phyloP scores from a whole-genome alignment of 1,140 invertebrate genomes.

The Drosophila guanche region DNA sequence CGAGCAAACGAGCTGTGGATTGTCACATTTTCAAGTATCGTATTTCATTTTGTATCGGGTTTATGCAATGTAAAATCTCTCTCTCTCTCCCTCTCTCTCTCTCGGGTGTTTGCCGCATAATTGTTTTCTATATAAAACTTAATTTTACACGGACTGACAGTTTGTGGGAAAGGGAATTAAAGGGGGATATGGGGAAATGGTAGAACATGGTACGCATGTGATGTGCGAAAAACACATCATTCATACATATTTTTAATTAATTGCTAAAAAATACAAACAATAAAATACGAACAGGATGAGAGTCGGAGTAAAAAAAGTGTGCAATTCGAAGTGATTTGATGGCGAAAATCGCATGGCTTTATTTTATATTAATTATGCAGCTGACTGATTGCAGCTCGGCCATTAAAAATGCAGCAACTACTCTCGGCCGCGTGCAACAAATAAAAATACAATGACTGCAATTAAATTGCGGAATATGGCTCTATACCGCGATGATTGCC shows the following conservation, averaged over 20 bases:
- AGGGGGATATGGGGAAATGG: constrained; percentile 18
- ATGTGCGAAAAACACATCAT: constrained; percentile 54
- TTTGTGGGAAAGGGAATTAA: constrained; percentile 43
- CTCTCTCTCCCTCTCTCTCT: constrained; percentile 16
- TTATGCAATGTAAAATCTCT: constrained; percentile 29
- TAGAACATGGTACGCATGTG: constrained; percentile 31
- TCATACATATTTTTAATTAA: constrained; percentile 75
- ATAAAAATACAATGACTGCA: constrained; percentile 44
- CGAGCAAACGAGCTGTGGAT: constrained; percentile 49
- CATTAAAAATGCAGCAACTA: constrained; percentile 54
- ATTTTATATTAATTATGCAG: constrained; percentile 80
- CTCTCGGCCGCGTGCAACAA: constrained; percentile 19
- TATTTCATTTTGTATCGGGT: constrained; percentile 17
- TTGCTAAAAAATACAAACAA: constrained; percentile 58
- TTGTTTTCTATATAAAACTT: constrained; percentile 47
- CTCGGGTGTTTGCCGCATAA: constrained; percentile 24
- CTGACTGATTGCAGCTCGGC: constrained; percentile 68
- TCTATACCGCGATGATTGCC: constrained; percentile 37
- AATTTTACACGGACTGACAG: constrained; percentile 36
- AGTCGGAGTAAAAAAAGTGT: constrained; percentile 19
- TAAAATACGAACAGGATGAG: constrained; percentile 13
- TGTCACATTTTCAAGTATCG: constrained; percentile 33
- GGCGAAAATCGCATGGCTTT: constrained; percentile 67
- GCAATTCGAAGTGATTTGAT: constrained; percentile 71
- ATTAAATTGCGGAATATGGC: constrained; percentile 32